These are phyloP conservation scores for Formicarius rufipectus DNA, from an alignment of 2,113 vertebrate genomes.

Conservation along the genomic window DNA sequence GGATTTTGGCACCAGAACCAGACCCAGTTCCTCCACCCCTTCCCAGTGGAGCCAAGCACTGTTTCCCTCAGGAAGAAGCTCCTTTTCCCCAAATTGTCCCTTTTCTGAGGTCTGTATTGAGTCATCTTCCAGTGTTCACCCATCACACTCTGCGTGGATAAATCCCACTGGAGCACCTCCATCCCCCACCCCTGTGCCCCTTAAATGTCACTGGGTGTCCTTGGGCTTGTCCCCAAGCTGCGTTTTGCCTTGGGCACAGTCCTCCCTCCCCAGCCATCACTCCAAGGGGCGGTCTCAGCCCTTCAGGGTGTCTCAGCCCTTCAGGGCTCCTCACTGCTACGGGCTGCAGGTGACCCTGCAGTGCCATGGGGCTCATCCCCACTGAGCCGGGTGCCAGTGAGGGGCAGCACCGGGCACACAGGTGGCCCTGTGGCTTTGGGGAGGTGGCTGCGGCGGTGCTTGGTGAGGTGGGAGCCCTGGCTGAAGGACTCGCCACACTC, in stretches of 20 bases:
- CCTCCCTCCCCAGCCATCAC: too few species aligned
- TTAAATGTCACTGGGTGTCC: not conserved
- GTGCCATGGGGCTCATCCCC: not conserved
- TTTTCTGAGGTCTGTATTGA: not conserved
- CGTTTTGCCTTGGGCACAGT: not conserved
- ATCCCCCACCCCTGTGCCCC: not conserved
- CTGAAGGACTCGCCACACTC: slow-evolving; percentile 47
- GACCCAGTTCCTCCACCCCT: not conserved
- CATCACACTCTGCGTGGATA: rapidly evolving
- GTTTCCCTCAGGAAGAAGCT: rapidly evolving
- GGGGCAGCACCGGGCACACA: not conserved
- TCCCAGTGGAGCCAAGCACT: rapidly evolving
- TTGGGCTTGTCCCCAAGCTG: not conserved
- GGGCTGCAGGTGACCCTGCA: not conserved
- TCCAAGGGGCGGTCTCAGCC: too few species aligned
- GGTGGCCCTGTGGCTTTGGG: not conserved
- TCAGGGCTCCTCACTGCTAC: rapidly evolving
- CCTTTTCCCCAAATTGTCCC: not conserved
- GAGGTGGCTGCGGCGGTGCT: slow-evolving; percentile 54
- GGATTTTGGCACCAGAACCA: not conserved
- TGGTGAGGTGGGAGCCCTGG: slow-evolving; percentile 46
- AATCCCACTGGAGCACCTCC: not conserved
- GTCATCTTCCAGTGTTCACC: not conserved
- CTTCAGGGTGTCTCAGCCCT: not conserved
- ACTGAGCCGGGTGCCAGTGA: rapidly evolving